These are phyloP conservation scores for Heliconius hewitsoni DNA, from an alignment of 1,140 invertebrate species.

Conservation along the genomic window DNA sequence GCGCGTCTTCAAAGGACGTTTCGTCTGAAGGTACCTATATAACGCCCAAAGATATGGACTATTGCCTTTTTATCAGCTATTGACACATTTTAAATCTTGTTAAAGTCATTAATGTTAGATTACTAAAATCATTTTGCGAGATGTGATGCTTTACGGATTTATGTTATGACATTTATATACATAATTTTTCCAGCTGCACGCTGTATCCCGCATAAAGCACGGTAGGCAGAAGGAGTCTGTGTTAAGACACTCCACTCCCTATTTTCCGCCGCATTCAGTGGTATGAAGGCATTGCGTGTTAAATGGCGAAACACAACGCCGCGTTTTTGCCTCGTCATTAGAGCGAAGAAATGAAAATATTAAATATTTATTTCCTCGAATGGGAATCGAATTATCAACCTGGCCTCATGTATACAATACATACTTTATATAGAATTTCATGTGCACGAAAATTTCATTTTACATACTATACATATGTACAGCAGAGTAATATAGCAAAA, in stretches of 20 bases:
- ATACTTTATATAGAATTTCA: background rate
- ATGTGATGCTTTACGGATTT: background rate
- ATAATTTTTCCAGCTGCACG: too few relatives aligned
- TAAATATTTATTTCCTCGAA: too few relatives aligned
- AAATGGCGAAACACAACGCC: too few relatives aligned
- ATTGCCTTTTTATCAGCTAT: conserved; percentile 25
- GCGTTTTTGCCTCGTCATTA: too few relatives aligned
- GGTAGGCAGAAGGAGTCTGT: too few relatives aligned
- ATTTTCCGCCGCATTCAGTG: too few relatives aligned
- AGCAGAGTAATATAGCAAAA: conserved; percentile 44
- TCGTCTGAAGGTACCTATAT: conserved; percentile 40
- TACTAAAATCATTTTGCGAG: background rate
- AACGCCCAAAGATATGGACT: conserved; percentile 32
- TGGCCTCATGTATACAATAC: too few relatives aligned
- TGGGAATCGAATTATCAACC: too few relatives aligned
- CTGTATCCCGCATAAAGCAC: too few relatives aligned
- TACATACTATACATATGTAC: conserved; percentile 3
- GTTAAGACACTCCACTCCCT: background rate
- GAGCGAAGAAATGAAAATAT: too few relatives aligned
- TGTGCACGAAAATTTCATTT: background rate
- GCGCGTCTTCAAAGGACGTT: conserved; percentile 61
- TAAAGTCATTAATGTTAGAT: conserved; percentile 14
- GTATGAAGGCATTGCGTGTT: too few relatives aligned
- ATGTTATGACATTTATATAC: background rate
- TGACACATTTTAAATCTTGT: conserved; percentile 1